Evolutionary conservation across 1,140 invertebrate species (phyloP).

Genomic region (Leucophenga varia): DNA sequence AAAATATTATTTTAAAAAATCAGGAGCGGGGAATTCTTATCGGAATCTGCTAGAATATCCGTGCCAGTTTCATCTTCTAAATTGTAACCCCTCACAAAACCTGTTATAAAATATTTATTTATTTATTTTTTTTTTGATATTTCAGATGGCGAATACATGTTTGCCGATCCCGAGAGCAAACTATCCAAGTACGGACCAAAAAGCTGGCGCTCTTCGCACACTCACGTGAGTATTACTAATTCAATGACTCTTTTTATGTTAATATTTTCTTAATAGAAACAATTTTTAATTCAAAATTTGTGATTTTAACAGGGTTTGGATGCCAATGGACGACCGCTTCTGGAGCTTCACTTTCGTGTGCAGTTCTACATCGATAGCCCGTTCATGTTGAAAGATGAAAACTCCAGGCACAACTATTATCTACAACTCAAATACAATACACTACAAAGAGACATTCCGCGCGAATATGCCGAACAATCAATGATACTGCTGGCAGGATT

Average conservation of each 20-base stretch:
- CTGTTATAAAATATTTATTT: too few species aligned
- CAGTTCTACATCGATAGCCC: constrained; percentile 93
- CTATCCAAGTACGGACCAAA: constrained; percentile 94
- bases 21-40: too few species aligned
- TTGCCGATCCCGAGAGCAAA: constrained; percentile 91
- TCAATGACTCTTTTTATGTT: too few species aligned
- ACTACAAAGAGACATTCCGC: constrained; percentile 67
- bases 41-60: too few species aligned
- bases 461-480: constrained; percentile 68
- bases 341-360: constrained; percentile 89
- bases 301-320: constrained; percentile 75
- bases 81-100: too few species aligned
- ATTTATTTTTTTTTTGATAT: too few species aligned
- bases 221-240: constrained; percentile 71
- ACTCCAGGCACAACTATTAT: constrained; percentile 89
- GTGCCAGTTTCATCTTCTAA: too few species aligned
- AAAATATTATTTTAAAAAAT: too few species aligned
- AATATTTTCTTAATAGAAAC: background rate
- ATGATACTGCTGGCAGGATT: constrained; percentile 80
- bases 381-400: constrained; percentile 82
- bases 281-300: background rate
- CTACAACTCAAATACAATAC: constrained; percentile 91
- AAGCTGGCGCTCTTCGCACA: constrained; percentile 89
- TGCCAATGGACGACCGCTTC: constrained; percentile 82
- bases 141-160: constrained; percentile 92